phyloP scores from a whole-genome alignment of 2,797 vertebrate genomes.

The Bovichtus variegatus region DNA sequence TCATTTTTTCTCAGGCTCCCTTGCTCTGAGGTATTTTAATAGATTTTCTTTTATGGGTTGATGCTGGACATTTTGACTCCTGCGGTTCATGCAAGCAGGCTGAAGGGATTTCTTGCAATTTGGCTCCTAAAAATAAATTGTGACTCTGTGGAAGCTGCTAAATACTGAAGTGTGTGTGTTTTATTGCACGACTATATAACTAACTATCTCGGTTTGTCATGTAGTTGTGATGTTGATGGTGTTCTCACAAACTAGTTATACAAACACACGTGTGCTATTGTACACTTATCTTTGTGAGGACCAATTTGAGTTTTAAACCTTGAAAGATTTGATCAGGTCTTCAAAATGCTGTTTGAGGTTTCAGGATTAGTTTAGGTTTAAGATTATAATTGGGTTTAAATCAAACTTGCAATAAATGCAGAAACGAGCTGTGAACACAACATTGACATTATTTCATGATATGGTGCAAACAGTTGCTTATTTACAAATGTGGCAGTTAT shows the following conservation, averaged over 20 bases:
- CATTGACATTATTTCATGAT: too few relatives aligned
- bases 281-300: neutral
- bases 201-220: too few relatives aligned
- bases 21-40: slow-evolving; percentile 66
- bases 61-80: slow-evolving; percentile 52
- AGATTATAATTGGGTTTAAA: neutral
- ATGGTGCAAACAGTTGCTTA: neutral
- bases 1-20: slow-evolving; percentile 52
- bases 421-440: too few relatives aligned
- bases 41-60: slow-evolving; percentile 76
- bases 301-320: too few relatives aligned
- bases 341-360: neutral
- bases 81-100: slow-evolving; percentile 40
- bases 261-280: too few relatives aligned
- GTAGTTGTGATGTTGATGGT: neutral
- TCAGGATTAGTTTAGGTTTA: neutral
- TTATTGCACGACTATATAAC: slow-evolving; percentile 12
- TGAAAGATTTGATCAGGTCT: slow-evolving; percentile 19
- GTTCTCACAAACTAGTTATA: too few relatives aligned
- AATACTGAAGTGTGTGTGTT: slow-evolving; percentile 19
- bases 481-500: neutral
- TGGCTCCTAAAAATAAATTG: slow-evolving; percentile 40
- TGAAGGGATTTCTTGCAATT: slow-evolving; percentile 58
- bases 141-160: slow-evolving; percentile 26
- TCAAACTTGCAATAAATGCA: too few relatives aligned